Base-by-base conservation (phyloP, 2,797 vertebrate species). In the Sphaeramia orbicularis region DNA sequence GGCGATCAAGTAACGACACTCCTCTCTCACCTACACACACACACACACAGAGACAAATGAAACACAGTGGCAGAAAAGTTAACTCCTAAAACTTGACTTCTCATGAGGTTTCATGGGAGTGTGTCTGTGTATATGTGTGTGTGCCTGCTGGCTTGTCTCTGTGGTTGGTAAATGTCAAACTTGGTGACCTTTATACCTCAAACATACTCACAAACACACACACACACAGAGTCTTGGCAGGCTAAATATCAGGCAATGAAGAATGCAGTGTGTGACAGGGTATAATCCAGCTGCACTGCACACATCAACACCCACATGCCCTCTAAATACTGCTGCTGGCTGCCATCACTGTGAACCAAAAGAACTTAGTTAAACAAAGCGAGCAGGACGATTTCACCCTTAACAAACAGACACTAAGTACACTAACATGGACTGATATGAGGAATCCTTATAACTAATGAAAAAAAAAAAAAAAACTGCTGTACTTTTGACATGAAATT, bases 1-100 rank as follows among this genome's bases (percentile, higher is more conserved):
- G 1, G 96, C 96, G 0, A 98, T 96, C 81, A 98, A 94, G 85
- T 96, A 95, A 44, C 97, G 96, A 58, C 98, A 99, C 87, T 99
- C 98, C 87, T 99, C 96, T 91, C 95, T 96, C 85, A 99, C 98
- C 97, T 98, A 81, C 30, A 81, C 50, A 27, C 27, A 27, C 27
- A 65, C 47, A 80, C 13, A 85, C 43, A 80, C 48, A n/a, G n/a
- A n/a, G n/a, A 54, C 16, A 67, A 18, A 66, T 19, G 16, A 51
- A 21, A 15, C 51, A 81, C 21, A 79, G 18, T 57, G 13, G 65
- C 15, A 52, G 55, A 60, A 69, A 74, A 61, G 59, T 74, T 42
- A 62, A 69, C 49, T 50, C 37, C 9, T 21, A 27, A 58, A 76
- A 62, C 52, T 68, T 35, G 49, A 74, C 51, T 76, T 61, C 62